These are phyloP conservation scores for Cydia splendana DNA, from an alignment of 1,140 invertebrate genomes.

Conservation along the genomic window DNA sequence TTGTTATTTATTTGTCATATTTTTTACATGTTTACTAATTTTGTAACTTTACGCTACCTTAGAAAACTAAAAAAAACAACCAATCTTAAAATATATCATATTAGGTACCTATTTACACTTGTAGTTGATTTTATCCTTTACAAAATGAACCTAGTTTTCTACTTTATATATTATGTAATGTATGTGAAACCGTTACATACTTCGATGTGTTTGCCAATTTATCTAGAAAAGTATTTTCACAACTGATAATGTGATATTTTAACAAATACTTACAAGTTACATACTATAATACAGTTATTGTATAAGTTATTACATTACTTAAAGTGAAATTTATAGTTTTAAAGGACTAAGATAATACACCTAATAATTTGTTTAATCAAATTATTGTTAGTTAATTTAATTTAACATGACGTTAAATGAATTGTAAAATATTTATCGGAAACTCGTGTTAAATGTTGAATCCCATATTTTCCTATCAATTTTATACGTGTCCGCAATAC, in stretches of 20 bases:
- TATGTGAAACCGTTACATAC: slow-evolving; percentile 10
- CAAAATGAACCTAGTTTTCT: slow-evolving; percentile 19
- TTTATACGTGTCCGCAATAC: background rate
- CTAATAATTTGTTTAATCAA: background rate
- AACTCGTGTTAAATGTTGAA: background rate
- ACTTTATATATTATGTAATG: slow-evolving; percentile 5
- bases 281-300: background rate
- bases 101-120: slow-evolving; percentile 10
- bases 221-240: slow-evolving; percentile 31
- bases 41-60: background rate
- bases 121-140: slow-evolving; percentile 19
- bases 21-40: background rate
- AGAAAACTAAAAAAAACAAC: background rate
- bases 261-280: slow-evolving; percentile 45
- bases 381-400: background rate
- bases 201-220: slow-evolving; percentile 19
- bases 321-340: background rate
- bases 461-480: background rate
- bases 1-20: background rate
- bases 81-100: slow-evolving; percentile 13
- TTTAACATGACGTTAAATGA: background rate
- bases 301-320: background rate
- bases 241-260: slow-evolving; percentile 68
- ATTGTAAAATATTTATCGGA: background rate
- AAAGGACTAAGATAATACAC: background rate